These are phyloP conservation scores for Tribolium castaneum DNA, from an alignment of 1,140 invertebrate species.

Conservation along the genomic window DNA sequence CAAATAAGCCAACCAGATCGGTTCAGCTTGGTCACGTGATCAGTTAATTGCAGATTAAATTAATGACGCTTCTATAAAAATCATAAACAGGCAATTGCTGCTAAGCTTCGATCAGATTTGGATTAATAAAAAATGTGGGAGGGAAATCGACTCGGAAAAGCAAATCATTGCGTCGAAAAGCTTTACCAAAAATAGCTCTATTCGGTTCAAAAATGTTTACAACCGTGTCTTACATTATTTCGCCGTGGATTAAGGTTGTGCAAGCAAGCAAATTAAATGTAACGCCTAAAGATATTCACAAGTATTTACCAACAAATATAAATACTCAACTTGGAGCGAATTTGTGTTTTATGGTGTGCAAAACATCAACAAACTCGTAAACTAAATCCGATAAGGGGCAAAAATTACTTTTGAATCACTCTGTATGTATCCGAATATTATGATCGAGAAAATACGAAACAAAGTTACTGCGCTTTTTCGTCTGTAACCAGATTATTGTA, in stretches of 20 bases:
- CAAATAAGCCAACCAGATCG: too few relatives aligned
- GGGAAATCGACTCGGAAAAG: background rate
- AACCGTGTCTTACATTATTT: background rate
- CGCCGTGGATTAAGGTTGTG: background rate
- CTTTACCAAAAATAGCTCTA: constrained; percentile 11
- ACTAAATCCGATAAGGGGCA: too few relatives aligned
- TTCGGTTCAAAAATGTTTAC: background rate
- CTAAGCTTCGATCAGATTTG: background rate
- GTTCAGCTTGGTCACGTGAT: too few relatives aligned
- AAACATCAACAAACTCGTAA: too few relatives aligned
- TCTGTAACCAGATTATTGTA: background rate
- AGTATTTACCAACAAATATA: background rate
- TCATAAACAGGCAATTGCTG: constrained; percentile 7
- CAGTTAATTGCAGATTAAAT: too few relatives aligned
- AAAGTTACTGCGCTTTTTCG: too few relatives aligned
- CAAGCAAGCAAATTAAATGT: background rate
- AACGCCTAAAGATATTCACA: background rate
- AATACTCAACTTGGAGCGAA: background rate
- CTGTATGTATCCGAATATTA: too few relatives aligned
- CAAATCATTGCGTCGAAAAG: background rate
- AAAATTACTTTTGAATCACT: too few relatives aligned
- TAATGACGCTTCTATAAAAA: too few relatives aligned
- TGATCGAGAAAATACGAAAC: too few relatives aligned
- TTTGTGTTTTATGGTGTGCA: too few relatives aligned
- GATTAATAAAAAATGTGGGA: constrained; percentile 2